phyloP scores from a whole-genome alignment of 2,113 vertebrate species.

The Tautogolabrus adspersus region DNA sequence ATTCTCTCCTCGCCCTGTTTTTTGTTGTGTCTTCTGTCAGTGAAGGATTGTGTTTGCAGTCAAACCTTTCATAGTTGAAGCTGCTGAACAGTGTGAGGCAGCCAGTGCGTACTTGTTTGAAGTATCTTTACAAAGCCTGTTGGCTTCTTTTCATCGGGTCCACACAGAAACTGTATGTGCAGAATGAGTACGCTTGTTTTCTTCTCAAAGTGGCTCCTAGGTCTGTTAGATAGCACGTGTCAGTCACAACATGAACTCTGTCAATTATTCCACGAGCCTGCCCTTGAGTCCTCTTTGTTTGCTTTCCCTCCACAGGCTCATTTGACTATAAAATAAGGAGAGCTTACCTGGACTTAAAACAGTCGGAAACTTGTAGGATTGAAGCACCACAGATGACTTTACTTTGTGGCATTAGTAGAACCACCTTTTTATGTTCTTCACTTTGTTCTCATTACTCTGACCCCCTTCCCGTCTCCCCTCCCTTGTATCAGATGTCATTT shows the following conservation, averaged over 20 bases:
- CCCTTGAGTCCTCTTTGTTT: conserved; percentile 69
- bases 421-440: not conserved
- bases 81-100: not conserved
- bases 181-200: conserved; percentile 19
- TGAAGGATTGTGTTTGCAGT: not conserved
- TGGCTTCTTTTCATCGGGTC: not conserved
- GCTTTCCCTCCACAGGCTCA: conserved; percentile 32
- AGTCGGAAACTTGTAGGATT: conserved; percentile 1
- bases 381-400: not conserved
- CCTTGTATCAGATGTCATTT: conserved; percentile 4
- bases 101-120: not conserved
- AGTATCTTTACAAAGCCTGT: not conserved
- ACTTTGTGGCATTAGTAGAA: not conserved
- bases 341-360: conserved; percentile 6
- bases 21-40: not conserved
- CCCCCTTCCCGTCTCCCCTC: too few relatives aligned
- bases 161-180: not conserved
- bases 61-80: not conserved
- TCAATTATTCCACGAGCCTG: conserved; percentile 73
- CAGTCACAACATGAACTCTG: conserved; percentile 65
- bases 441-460: not conserved
- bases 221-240: conserved; percentile 25
- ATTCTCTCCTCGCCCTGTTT: not conserved
- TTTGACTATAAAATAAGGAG: conserved; percentile 32
- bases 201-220: conserved; percentile 3